Evolutionary conservation across 2,797 vertebrate genomes (phyloP), one percentile per base, ranked within the genome.

Genomic region (Hemitrygon akajei): DNA sequence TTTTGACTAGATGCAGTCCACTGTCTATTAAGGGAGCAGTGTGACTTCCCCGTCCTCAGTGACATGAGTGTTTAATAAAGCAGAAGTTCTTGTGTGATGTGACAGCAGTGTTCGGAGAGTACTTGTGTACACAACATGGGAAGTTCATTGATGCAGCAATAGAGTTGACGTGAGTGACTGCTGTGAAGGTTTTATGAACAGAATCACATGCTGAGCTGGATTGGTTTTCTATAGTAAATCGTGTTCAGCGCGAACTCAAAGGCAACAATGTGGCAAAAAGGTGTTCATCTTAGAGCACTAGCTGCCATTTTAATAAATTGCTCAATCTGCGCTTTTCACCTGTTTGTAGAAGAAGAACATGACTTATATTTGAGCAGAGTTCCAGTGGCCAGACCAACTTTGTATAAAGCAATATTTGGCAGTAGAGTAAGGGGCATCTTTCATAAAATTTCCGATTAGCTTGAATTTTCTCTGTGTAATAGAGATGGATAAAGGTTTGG

Each of bases 101-200:
- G 34, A 91, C 16, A 56, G 89, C 94, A 92, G 82, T 93, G 93
- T 92, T 93, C 94, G 94, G 87, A 94, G 95, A 95, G 94, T 76
- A 95, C 94, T 94, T 94, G 95, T 87, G 94, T 95, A 94, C 94
- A 94, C 94, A 93, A 94, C 94, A 94, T 94, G 95, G 94, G 94
- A 96, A 96, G 95, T 93, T 94, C 94, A 94, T 95, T 96, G 95
- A 94, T 95, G 95, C 94, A 95, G 93, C 95, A 95, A 94, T 5
- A 93, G 94, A 96, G 96, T 97, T 96, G 96, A 96, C 95, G 96
- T 94, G 96, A 94, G 95, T 96, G 95, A 96, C 96, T 94, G 95
- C 96, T 96, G 96, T 94, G 95, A 93, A 95, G 95, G 95, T 96
- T 95, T 95, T 95, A 95, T 95, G 94, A 95, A 94, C 94, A 91